Percentiles rank a stretch among this genome's conserved stretches.
These are phyloP conservation scores for Drosophila lacteicornis DNA, from an alignment of 1,140 invertebrate species.

Conservation along the genomic window DNA sequence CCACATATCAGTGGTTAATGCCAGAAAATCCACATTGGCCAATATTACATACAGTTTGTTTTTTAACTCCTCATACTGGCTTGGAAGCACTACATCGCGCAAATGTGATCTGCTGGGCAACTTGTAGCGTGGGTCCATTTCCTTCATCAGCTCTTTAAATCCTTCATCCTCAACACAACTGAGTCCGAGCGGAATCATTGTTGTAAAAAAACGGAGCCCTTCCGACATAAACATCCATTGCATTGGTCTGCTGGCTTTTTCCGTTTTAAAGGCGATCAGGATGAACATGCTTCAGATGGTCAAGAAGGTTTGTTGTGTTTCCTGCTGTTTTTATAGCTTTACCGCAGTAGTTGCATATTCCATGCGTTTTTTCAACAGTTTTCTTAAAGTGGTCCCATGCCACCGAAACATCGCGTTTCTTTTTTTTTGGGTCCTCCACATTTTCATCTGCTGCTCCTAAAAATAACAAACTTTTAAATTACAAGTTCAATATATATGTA, in stretches of 20 bases:
- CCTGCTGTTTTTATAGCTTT: background rate
- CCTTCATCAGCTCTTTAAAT: background rate
- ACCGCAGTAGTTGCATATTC: background rate
- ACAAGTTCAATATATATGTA: background rate
- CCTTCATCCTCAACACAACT: background rate
- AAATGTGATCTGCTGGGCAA: slow-evolving; percentile 3
- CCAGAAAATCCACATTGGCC: background rate
- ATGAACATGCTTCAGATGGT: slow-evolving; percentile 1
- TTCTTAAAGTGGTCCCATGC: slow-evolving; percentile 1
- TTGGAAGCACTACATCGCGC: slow-evolving; percentile 1
- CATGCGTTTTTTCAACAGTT: background rate
- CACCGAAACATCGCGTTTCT: background rate
- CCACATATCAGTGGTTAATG: background rate
- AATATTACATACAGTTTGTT: background rate
- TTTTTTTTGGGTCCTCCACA: background rate
- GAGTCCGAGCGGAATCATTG: background rate
- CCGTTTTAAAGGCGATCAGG: background rate
- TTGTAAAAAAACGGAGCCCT: background rate
- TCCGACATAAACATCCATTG: background rate
- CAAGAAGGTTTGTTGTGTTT: background rate
- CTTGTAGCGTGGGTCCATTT: background rate
- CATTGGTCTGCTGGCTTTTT: background rate
- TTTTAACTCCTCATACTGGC: background rate
- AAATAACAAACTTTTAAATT: background rate
- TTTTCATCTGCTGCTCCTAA: background rate